Base-by-base conservation (phyloP, 2,888 invertebrate species). In the Lagria hirta region DNA sequence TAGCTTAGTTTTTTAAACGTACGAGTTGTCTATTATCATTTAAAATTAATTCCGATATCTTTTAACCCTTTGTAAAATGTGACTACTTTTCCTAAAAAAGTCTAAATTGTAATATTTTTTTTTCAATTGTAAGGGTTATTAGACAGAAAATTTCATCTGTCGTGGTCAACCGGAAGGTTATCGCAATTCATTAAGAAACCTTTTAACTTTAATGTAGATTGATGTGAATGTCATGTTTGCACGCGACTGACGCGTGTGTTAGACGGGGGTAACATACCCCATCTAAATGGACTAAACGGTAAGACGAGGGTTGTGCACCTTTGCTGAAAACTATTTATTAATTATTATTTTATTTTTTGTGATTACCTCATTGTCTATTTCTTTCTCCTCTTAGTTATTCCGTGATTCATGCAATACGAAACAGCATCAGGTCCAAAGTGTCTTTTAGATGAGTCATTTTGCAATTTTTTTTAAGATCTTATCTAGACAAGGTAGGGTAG, bases 151-250 rank as follows among this genome's bases (percentile, higher is more conserved):
- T n/a, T n/a, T n/a, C n/a, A n/a, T n/a, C n/a, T n/a, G n/a, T n/a
- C n/a, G n/a, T n/a, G n/a, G n/a, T n/a, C n/a, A n/a, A n/a, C n/a
- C 22, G 16, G 17, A 30, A 17, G 30, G 76, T 77, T 54, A 52
- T 61, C 57, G 66, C 68, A 71, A 70, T 71, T 71, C 68, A 71
- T 70, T 71, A 70, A 61, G 55, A 65, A 71, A 70, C 62, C 71
- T 70, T 71, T 70, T 71, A 71, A 64, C 68, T 58, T 60, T 71
- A 71, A 71, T 70, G 64, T 68, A 69, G 70, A 71, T 71, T 70
- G 70, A 71, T 71, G 69, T 54, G 59, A 55, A 60, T 58, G 66
- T 63, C 64, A 52, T 59, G 43, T 45, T 34, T 52, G 52, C 65
- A 65, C 65, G 65, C 65, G 64, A 64, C 61, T 49, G 35, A 55